These are phyloP conservation scores for Chrysotoxum bicinctum DNA, from an alignment of 2,888 invertebrate genomes.

Conservation along the genomic window DNA sequence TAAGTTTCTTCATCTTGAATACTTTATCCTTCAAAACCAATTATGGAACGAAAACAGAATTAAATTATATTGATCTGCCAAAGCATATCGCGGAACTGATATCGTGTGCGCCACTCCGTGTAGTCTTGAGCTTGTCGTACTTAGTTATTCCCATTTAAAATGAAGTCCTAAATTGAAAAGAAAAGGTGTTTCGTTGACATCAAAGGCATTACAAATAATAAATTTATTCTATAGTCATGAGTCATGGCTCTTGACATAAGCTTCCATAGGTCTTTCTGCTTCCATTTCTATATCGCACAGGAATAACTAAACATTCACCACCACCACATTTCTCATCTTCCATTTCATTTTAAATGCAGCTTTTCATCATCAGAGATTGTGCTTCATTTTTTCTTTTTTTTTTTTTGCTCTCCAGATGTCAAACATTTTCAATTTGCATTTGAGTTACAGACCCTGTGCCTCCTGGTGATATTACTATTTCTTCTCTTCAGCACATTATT, in stretches of 20 bases:
- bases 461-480: constrained; percentile 36
- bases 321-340: constrained; percentile 3
- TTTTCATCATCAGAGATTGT: constrained; percentile 21
- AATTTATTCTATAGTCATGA: neutral
- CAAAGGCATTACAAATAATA: no score
- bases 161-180: no score
- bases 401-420: neutral
- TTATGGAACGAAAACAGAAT: no score
- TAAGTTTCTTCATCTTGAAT: no score
- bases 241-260: neutral
- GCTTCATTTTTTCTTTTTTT: neutral
- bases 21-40: no score
- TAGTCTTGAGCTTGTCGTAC: no score
- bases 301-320: neutral
- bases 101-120: no score
- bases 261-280: neutral
- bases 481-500: constrained; percentile 22
- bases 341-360: constrained; percentile 12
- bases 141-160: no score
- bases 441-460: constrained; percentile 32
- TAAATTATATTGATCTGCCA: no score
- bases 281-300: neutral
- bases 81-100: no score
- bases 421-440: constrained; percentile 54
- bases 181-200: no score